phyloP scores from a whole-genome alignment of 2,797 vertebrate genomes.

The Hylomyscus alleni region DNA sequence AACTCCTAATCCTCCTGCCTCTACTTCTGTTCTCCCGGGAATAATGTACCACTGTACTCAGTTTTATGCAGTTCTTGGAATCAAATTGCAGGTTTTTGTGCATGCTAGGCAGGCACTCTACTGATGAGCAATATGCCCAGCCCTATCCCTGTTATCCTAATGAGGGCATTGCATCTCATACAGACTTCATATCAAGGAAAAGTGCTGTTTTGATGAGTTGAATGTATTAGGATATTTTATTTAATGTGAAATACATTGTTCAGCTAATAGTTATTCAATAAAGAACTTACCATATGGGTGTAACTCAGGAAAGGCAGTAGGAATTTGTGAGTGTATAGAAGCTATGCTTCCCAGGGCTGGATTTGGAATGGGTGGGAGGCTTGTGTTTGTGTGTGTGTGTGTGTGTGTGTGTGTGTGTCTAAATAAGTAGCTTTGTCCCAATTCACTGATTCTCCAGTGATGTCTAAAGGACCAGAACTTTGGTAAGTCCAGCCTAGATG shows the following conservation, averaged over 20 bases:
- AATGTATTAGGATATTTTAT: constrained; percentile 6
- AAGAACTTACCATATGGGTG: background rate
- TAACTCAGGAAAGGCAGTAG: background rate
- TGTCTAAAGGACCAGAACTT: background rate
- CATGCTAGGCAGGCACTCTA: background rate
- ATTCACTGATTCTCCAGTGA: background rate
- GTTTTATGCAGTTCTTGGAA: background rate
- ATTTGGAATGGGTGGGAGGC: background rate
- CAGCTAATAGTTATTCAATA: background rate
- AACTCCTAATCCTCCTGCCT: background rate
- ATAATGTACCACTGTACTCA: background rate
- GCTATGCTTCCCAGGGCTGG: background rate
- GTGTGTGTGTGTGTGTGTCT: background rate
- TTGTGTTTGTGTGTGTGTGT: background rate
- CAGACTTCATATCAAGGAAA: background rate
- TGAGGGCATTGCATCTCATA: background rate
- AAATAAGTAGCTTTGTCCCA: background rate
- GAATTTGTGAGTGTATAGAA: background rate
- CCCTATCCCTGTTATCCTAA: background rate
- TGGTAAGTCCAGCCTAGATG: background rate
- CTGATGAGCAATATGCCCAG: background rate
- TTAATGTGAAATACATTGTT: background rate
- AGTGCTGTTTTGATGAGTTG: background rate
- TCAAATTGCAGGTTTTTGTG: background rate
- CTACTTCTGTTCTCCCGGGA: background rate